phyloP scores from a whole-genome alignment of 2,888 invertebrate genomes.

The Leucoptera coffeella region DNA sequence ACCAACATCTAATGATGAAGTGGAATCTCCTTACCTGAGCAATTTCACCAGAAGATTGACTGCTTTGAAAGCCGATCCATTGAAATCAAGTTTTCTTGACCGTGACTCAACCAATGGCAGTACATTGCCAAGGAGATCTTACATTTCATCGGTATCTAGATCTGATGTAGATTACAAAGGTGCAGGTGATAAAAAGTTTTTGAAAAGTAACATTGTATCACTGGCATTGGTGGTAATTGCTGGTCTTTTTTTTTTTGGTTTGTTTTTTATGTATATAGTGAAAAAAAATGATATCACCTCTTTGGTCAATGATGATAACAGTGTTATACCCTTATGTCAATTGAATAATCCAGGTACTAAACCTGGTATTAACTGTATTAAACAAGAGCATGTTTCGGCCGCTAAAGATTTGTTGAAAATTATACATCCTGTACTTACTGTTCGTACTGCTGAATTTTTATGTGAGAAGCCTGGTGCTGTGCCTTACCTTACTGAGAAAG shows the following conservation, averaged over 20 bases:
- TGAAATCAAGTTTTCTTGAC: slow-evolving; percentile 20
- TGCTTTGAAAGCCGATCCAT: slow-evolving; percentile 28
- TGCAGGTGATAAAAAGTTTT: slow-evolving; percentile 37
- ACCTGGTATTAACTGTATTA: slow-evolving; percentile 60
- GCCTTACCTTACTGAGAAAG: slow-evolving; percentile 57
- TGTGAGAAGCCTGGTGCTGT: slow-evolving; percentile 47
- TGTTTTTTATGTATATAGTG: slow-evolving; percentile 63
- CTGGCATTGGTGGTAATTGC: slow-evolving; percentile 56
- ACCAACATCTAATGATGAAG: slow-evolving; percentile 37
- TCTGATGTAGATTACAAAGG: slow-evolving; percentile 34
- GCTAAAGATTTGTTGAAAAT: slow-evolving; percentile 59
- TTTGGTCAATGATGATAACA: slow-evolving; percentile 47
- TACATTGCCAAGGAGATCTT: slow-evolving; percentile 28
- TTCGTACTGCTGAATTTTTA: slow-evolving; percentile 48
- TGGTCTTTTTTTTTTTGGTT: slow-evolving; percentile 59
- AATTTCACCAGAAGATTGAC: slow-evolving; percentile 62
- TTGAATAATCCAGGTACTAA: slow-evolving; percentile 40
- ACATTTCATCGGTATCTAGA: slow-evolving; percentile 25
- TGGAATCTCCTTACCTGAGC: slow-evolving; percentile 64
- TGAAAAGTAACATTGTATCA: slow-evolving; percentile 59
- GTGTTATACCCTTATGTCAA: slow-evolving; percentile 53
- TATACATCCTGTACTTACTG: slow-evolving; percentile 59
- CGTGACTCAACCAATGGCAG: slow-evolving; percentile 34
- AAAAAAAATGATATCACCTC: slow-evolving; percentile 55
- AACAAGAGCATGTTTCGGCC: slow-evolving; percentile 52